phyloP scores from a whole-genome alignment of 2,113 vertebrate species.

The Mirounga angustirostris region DNA sequence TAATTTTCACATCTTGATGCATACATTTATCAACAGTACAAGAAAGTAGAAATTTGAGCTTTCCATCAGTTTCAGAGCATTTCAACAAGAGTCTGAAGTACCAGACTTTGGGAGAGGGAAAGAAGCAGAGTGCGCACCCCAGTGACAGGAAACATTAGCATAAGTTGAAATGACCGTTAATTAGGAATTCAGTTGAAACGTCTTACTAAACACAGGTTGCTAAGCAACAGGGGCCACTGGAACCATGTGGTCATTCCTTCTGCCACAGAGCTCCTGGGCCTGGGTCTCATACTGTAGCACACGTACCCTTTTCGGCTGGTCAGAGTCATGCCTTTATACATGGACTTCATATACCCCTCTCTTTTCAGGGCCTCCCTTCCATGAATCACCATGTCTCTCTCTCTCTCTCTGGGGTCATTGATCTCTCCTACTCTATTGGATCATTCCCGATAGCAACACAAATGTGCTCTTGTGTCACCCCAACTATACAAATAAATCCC shows the following conservation, averaged over 20 bases:
- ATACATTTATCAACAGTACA: not conserved
- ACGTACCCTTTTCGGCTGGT: not conserved
- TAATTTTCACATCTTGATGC: not conserved
- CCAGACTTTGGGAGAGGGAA: not conserved
- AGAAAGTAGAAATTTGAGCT: not conserved
- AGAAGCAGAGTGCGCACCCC: not conserved
- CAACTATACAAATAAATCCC: not conserved
- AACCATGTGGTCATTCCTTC: not conserved
- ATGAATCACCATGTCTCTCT: not conserved
- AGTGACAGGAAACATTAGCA: not conserved
- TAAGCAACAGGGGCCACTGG: not conserved
- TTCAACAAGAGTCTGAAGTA: not conserved
- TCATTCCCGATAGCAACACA: not conserved
- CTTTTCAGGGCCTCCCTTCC: not conserved
- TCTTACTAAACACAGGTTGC: constrained; percentile 33
- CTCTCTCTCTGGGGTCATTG: not conserved
- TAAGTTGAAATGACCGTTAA: not conserved
- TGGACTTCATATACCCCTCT: not conserved
- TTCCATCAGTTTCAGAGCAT: not conserved
- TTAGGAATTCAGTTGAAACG: constrained; percentile 46
- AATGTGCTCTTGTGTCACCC: not conserved
- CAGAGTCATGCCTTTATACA: not conserved
- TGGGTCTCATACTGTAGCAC: not conserved
- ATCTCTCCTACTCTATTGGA: not conserved
- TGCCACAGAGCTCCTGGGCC: not conserved